Evolutionary conservation across 2,888 invertebrate genomes (phyloP).

Genomic region (Chymomyza procnemis): DNA sequence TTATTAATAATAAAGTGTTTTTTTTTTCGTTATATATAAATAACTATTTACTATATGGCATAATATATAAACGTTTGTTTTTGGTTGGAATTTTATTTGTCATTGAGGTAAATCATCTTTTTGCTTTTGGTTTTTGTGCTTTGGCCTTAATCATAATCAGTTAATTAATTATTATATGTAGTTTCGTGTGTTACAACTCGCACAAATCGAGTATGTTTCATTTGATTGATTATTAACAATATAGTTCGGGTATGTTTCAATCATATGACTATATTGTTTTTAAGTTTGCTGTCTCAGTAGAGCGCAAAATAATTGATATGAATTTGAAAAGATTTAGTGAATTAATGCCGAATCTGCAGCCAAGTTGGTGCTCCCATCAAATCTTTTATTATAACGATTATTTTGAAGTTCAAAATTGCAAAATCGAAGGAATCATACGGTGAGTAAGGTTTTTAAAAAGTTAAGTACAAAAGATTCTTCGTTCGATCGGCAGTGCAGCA

Average conservation of each 20-base stretch:
- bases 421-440: too few relatives aligned
- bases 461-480: too few relatives aligned
- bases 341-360: too few relatives aligned
- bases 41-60: neutral
- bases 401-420: too few relatives aligned
- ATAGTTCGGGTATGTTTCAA: neutral
- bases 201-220: neutral
- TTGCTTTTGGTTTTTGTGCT: neutral
- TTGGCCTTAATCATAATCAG: slow-evolving; percentile 24
- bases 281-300: too few relatives aligned
- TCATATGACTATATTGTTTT: too few relatives aligned
- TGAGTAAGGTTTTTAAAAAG: too few relatives aligned
- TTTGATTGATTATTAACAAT: slow-evolving; percentile 31
- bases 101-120: slow-evolving; percentile 12
- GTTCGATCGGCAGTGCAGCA: too few relatives aligned
- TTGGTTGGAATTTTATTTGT: slow-evolving; percentile 22
- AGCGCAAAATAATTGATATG: too few relatives aligned
- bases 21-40: neutral
- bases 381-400: too few relatives aligned
- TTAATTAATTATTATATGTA: slow-evolving; percentile 36
- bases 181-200: slow-evolving; percentile 8
- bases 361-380: too few relatives aligned
- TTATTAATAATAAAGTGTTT: slow-evolving; percentile 18
- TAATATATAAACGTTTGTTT: neutral
- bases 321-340: too few relatives aligned